Base-by-base conservation (phyloP, 1,140 invertebrate genomes). In the Bombus balteatus region DNA sequence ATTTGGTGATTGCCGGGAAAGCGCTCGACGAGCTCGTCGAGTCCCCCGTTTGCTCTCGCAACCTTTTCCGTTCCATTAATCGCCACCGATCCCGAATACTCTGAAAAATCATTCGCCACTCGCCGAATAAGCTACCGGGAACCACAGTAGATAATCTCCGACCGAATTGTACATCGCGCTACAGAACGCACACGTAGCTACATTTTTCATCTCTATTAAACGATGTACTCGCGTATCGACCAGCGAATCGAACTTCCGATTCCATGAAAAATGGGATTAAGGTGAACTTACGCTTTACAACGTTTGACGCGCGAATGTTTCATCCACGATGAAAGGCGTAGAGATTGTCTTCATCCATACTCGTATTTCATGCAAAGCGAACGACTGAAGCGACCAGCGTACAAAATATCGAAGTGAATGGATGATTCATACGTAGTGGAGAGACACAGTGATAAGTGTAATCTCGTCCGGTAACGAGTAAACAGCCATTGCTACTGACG, bases 1-100 rank as follows among this genome's bases (percentile, higher is more conserved):
- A 73, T 78, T 80, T 78, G 83, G 68, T 4, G 57, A 62, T 72
- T 41, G 77, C 28, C 32, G 39, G 25, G 57, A 22, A 53, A 78
- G 53, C 41, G 18, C 53, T 80, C 39, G 37, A 37, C 28, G 43
- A 22, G 8, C 22, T 53, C 65, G 32, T 18, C 22, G 25, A 62
- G 28, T 22, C 2, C 1, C 10, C 0, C 25, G 28, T 77, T 83
- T 32, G 43, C 65, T 22, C 25, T 39, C 22, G 34, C 6, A 28
- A 68, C 39, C 68, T 65, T 72, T 85, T 62, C 53, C 68, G 28
- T 72, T 62, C 66, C 83, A 79, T 84, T 85, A 73, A 73, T 71
- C 75, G 82, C 3, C 13, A 5, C 6, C 71, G 41, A 39, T 10
- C 25, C n/a, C 37, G 32, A 62, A 71, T 37, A 0, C 39, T 5